Conservation (phyloP, 2,797 vertebrate species). For the Hyperoplus lanceolatus region DNA sequence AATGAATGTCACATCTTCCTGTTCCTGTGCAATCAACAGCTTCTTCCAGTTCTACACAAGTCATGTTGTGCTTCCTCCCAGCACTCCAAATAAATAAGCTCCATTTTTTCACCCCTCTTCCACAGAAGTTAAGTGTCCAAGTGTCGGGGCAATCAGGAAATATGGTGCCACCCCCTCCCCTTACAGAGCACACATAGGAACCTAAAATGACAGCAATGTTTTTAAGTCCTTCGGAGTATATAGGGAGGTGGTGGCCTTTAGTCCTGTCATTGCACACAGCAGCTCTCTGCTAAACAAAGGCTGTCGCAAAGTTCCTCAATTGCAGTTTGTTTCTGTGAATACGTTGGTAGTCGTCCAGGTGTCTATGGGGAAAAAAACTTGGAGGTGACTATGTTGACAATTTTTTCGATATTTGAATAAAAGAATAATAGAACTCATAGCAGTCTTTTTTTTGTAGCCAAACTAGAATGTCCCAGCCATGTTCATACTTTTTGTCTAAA, state of each 20-base stretch:
- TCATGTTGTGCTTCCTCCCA: slow-evolving; percentile 42
- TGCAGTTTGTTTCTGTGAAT: neutral
- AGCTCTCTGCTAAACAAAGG: slow-evolving; percentile 12
- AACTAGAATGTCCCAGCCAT: too few species aligned
- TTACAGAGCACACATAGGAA: slow-evolving; percentile 33
- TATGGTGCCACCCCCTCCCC: neutral
- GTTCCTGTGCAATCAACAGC: slow-evolving; percentile 79
- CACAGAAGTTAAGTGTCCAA: slow-evolving; percentile 15
- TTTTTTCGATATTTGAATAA: neutral
- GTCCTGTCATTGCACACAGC: slow-evolving; percentile 2
- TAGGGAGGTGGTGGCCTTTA: slow-evolving; percentile 25
- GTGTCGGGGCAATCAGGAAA: slow-evolving; percentile 13
- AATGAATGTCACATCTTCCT: slow-evolving; percentile 71
- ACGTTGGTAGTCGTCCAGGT: neutral
- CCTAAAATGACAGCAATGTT: slow-evolving; percentile 37
- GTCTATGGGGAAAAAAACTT: neutral
- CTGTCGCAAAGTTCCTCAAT: neutral
- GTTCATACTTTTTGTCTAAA: too few species aligned
- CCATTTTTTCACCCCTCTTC: neutral
- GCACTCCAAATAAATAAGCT: slow-evolving; percentile 26
- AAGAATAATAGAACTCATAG: too few species aligned
- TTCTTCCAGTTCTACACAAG: slow-evolving; percentile 64
- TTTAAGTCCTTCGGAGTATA: slow-evolving; percentile 24
- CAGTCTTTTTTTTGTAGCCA: too few species aligned
- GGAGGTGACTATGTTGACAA: neutral